Evolutionary conservation across 2,797 vertebrate species (phyloP).

Genomic region (Muscicapa comitata): DNA sequence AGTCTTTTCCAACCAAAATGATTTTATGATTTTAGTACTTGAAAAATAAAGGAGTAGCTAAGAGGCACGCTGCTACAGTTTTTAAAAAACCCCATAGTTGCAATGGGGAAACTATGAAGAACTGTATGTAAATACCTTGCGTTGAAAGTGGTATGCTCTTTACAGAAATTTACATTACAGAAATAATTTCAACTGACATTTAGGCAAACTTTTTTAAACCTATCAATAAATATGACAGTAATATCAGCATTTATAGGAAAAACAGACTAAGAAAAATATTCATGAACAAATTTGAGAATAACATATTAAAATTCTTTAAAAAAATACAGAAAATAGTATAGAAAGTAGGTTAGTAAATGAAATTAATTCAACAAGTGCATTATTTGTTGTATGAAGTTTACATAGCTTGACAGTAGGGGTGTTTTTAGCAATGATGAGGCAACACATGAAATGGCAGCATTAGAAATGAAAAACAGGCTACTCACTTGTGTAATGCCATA

Average conservation of each 20-base stretch:
- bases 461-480: background rate
- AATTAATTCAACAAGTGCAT: background rate
- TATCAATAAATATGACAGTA: background rate
- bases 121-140: background rate
- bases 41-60: background rate
- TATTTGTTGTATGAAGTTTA: background rate
- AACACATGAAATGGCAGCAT: background rate
- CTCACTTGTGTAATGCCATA: background rate
- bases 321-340: background rate
- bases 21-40: background rate
- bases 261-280: background rate
- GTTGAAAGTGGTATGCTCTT: background rate
- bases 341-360: background rate
- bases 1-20: background rate
- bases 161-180: background rate
- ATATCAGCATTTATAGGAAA: background rate
- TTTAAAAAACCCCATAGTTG: rapidly evolving
- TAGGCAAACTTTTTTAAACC: background rate
- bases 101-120: background rate
- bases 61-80: background rate
- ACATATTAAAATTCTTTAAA: background rate
- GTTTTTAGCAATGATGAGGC: background rate
- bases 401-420: background rate
- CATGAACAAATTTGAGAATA: background rate
- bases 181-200: background rate